phyloP scores from a whole-genome alignment of 2,888 invertebrate genomes.

The Bellardia pandia region DNA sequence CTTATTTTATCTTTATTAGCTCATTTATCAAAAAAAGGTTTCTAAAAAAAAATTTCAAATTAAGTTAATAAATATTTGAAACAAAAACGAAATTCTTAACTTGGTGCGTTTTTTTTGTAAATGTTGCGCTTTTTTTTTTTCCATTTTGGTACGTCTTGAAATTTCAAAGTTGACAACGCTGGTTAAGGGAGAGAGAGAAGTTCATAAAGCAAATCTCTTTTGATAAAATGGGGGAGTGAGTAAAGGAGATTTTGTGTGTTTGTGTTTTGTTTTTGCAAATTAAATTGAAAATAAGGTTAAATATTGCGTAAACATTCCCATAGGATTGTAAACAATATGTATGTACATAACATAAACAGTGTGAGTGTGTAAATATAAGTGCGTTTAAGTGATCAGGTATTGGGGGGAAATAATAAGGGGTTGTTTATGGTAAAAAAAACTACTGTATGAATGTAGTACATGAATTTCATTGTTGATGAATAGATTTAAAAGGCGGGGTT shows the following conservation, averaged over 20 bases:
- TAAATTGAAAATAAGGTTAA: slow-evolving; percentile 63
- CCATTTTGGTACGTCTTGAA: no score
- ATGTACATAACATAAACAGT: not conserved
- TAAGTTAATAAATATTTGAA: no score
- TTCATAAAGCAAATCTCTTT: not conserved
- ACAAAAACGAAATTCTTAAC: no score
- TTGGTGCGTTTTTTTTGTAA: no score
- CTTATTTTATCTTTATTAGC: no score
- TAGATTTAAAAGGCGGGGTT: slow-evolving; percentile 5
- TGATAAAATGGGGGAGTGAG: not conserved
- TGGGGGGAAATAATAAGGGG: not conserved
- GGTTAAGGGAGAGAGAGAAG: not conserved
- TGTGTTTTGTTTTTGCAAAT: slow-evolving; percentile 42
- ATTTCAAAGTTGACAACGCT: slow-evolving; percentile 54
- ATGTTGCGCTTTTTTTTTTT: no score
- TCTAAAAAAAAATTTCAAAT: no score
- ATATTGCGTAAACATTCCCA: slow-evolving; percentile 72
- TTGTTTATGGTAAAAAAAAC: not conserved
- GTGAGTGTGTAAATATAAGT: not conserved
- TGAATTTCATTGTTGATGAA: not conserved
- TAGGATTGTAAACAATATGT: slow-evolving; percentile 57
- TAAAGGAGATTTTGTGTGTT: not conserved
- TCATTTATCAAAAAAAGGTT: no score
- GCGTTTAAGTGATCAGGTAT: not conserved
- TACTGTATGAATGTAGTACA: not conserved